Evolutionary conservation across 2,888 invertebrate genomes (phyloP).

Genomic region (Blomia tropicalis): DNA sequence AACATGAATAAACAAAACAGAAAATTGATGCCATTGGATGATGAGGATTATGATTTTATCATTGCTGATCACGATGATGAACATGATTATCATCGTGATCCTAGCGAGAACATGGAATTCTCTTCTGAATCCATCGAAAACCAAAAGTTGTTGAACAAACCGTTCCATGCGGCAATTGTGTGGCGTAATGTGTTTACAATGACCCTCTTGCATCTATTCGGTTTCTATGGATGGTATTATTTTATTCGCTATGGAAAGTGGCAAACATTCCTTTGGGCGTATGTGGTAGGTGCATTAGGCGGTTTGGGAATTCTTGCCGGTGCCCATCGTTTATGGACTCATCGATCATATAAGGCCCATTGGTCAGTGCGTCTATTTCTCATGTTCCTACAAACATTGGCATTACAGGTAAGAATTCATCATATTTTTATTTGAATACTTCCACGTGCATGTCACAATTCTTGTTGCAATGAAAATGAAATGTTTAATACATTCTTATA

Average conservation of each 20-base stretch:
- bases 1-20: neutral
- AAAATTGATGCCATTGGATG: neutral
- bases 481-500: too few relatives aligned
- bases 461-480: too few relatives aligned
- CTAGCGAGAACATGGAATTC: too few relatives aligned
- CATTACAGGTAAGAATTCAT: neutral
- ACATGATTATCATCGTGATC: neutral
- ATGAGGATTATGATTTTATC: neutral
- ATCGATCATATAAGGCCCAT: constrained; percentile 8
- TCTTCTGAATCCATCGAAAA: neutral
- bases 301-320: constrained; percentile 28
- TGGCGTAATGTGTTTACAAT: constrained; percentile 28
- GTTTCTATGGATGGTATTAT: constrained; percentile 25
- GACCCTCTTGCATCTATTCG: constrained; percentile 23
- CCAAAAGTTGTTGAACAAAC: neutral
- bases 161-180: constrained; percentile 23
- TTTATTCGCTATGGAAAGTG: constrained; percentile 23
- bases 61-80: constrained; percentile 11
- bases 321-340: constrained; percentile 13
- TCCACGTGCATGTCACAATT: too few relatives aligned
- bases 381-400: constrained; percentile 2
- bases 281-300: constrained; percentile 22
- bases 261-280: constrained; percentile 16
- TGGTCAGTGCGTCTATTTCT: neutral
- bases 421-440: too few relatives aligned